Evolutionary conservation across 2,888 invertebrate genomes (phyloP).

Genomic region (Ophion costatus): DNA sequence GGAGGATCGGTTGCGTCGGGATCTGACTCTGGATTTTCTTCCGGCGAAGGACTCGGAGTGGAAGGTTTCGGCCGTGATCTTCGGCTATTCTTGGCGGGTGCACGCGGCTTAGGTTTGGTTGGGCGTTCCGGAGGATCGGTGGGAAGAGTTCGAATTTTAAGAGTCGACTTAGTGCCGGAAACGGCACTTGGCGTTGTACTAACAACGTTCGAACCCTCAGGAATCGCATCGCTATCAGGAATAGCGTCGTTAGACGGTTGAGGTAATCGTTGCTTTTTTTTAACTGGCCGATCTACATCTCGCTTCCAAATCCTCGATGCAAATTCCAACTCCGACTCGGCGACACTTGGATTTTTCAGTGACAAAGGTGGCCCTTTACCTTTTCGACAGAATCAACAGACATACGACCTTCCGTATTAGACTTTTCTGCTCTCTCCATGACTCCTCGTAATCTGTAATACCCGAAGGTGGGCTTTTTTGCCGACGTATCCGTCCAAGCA

Average conservation of each 20-base stretch:
- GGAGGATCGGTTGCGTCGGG: constrained; percentile 38
- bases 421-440: constrained; percentile 44
- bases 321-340: constrained; percentile 43
- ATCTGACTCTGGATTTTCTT: constrained; percentile 42
- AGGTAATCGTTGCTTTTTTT: constrained; percentile 51
- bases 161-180: constrained; percentile 49
- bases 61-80: constrained; percentile 42
- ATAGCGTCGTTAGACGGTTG: constrained; percentile 63
- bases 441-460: constrained; percentile 33
- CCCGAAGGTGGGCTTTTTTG: constrained; percentile 24
- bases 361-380: constrained; percentile 66
- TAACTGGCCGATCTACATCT: constrained; percentile 54
- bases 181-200: constrained; percentile 58
- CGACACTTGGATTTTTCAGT: constrained; percentile 57
- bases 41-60: constrained; percentile 17
- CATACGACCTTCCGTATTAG: constrained; percentile 56
- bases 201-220: constrained; percentile 26
- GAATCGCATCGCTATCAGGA: constrained; percentile 54
- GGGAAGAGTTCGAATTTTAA: constrained; percentile 62
- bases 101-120: constrained; percentile 43
- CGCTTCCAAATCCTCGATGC: constrained; percentile 66
- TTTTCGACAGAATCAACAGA: constrained; percentile 69
- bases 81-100: constrained; percentile 32
- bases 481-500: constrained; percentile 35
- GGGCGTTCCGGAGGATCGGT: constrained; percentile 63